Evolutionary conservation across 2,797 vertebrate species (phyloP).

Genomic region (Periparus ater): DNA sequence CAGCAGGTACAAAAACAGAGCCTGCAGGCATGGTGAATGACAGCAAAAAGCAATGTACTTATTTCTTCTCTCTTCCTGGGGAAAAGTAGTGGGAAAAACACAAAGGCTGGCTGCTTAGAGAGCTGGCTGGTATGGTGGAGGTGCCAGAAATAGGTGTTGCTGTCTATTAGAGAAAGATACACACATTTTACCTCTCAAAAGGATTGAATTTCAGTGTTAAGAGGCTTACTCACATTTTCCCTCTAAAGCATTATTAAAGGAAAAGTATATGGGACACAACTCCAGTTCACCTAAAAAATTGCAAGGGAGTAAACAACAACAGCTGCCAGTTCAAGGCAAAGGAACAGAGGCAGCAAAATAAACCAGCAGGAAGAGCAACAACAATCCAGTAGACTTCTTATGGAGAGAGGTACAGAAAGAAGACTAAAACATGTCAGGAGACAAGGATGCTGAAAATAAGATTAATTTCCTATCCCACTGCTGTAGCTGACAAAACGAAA

Average conservation of each 20-base stretch:
- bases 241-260: neutral
- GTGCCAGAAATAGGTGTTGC: neutral
- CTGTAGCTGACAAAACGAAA: neutral
- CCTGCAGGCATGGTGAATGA: neutral
- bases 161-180: neutral
- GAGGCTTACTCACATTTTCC: neutral
- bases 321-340: neutral
- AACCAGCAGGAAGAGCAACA: neutral
- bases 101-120: neutral
- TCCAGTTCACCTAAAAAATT: neutral
- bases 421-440: neutral
- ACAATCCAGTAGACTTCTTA: neutral
- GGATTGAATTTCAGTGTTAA: neutral
- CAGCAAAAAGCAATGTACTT: neutral
- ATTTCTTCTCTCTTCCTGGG: neutral
- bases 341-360: neutral
- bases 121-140: neutral
- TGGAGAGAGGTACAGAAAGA: neutral
- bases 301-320: neutral
- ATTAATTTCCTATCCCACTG: neutral
- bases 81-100: neutral
- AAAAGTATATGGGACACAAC: neutral
- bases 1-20: neutral
- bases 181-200: neutral
- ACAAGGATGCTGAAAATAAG: neutral